These are phyloP conservation scores for Archocentrus centrarchus DNA, from an alignment of 2,113 vertebrate species.

Conservation along the genomic window DNA sequence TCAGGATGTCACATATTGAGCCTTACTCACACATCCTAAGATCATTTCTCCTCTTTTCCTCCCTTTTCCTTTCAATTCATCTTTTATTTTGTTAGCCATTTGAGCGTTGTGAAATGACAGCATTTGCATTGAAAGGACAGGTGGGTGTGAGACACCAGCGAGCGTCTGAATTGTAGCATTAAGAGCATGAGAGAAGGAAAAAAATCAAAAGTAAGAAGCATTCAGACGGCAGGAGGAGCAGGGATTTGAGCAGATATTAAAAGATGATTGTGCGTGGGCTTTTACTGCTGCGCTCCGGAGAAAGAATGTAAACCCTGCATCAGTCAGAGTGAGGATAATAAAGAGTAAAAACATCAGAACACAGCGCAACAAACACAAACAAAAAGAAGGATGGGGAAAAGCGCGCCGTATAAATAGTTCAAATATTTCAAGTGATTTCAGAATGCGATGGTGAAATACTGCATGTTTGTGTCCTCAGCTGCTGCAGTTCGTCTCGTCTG, in stretches of 20 bases:
- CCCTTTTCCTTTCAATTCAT: conserved; percentile 42
- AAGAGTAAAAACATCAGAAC: conserved; percentile 72
- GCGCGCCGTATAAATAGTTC: conserved; percentile 75
- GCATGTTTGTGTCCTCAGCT: conserved; percentile 72
- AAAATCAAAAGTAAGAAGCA: conserved; percentile 65
- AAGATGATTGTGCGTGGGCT: conserved; percentile 82
- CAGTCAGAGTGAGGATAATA: conserved; percentile 77
- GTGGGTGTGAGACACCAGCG: conserved; percentile 73
- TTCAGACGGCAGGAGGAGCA: conserved; percentile 66
- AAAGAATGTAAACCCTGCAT: conserved; percentile 77
- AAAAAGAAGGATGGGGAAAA: conserved; percentile 57
- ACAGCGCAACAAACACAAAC: conserved; percentile 68
- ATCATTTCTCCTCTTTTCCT: conserved; percentile 36
- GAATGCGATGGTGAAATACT: conserved; percentile 78
- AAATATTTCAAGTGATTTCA: conserved; percentile 80
- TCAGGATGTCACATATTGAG: conserved; percentile 37
- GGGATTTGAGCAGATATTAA: conserved; percentile 81
- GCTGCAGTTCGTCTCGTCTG: conserved; percentile 24
- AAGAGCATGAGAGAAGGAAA: conserved; percentile 43
- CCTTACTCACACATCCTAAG: conserved; percentile 49
- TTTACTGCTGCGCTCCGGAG: conserved; percentile 65
- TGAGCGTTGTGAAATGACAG: conserved; percentile 60
- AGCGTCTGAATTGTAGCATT: conserved; percentile 63
- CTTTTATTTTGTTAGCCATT: conserved; percentile 63
- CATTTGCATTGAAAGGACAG: conserved; percentile 69